Percentiles rank a stretch among this genome's conserved stretches.
phyloP scores from a whole-genome alignment of 2,113 vertebrate species.

The Sphyrna mokarran region DNA sequence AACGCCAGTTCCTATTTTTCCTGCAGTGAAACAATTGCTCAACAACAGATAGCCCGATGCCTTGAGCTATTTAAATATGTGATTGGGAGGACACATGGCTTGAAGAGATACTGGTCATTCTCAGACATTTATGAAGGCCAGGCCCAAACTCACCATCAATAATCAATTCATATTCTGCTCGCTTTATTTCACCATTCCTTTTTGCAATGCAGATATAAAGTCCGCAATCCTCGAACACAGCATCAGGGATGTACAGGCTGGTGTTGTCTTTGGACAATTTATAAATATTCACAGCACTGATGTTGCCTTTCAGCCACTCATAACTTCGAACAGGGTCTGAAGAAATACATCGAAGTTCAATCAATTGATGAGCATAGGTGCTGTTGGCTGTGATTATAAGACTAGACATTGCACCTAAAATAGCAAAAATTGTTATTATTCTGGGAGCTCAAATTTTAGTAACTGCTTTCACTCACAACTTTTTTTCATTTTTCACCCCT shows the following conservation, averaged over 20 bases:
- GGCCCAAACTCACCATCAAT: neutral
- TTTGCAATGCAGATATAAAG: neutral
- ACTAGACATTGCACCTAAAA: neutral
- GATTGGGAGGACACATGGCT: neutral
- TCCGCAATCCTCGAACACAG: slow-evolving; percentile 13
- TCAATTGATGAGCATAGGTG: neutral
- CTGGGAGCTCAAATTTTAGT: neutral
- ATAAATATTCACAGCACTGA: neutral
- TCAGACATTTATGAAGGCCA: neutral
- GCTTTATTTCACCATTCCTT: neutral
- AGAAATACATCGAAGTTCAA: slow-evolving; percentile 11
- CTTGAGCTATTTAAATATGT: neutral
- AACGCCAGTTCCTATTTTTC: neutral
- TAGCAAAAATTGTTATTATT: neutral
- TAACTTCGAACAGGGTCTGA: neutral
- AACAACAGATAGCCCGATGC: neutral
- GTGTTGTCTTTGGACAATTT: neutral
- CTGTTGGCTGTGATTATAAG: neutral
- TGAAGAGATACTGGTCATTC: neutral
- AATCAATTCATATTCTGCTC: neutral
- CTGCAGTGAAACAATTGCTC: neutral
- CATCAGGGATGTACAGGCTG: neutral
- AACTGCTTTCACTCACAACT: neutral
- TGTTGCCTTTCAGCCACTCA: neutral
- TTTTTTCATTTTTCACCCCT: neutral